Evolutionary conservation across 2,113 vertebrate species (phyloP).

Genomic region (Echinops telfairi): DNA sequence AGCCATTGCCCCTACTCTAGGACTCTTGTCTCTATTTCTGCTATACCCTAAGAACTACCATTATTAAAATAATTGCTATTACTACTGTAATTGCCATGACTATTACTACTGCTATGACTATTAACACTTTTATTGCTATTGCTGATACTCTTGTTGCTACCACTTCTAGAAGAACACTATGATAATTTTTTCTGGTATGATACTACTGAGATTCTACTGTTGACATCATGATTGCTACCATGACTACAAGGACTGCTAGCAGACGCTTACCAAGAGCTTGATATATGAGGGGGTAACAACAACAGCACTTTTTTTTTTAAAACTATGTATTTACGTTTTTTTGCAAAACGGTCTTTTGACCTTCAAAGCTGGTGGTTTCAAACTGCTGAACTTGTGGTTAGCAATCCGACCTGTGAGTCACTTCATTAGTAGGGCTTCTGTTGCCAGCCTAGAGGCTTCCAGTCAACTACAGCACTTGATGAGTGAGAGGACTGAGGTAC

Average conservation of each 20-base stretch:
- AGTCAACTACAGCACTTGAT: neutral
- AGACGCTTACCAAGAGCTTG: too few species aligned
- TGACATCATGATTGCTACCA: neutral
- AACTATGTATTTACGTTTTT: too few species aligned
- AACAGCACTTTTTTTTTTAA: too few species aligned
- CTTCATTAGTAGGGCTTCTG: too few species aligned
- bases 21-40: neutral
- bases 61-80: neutral
- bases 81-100: rapidly evolving
- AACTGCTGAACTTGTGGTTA: too few species aligned
- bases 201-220: neutral
- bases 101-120: neutral
- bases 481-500: neutral
- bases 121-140: neutral
- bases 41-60: neutral
- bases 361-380: too few species aligned
- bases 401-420: too few species aligned
- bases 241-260: neutral
- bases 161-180: neutral
- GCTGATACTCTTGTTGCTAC: neutral
- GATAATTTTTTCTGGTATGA: neutral
- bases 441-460: neutral
- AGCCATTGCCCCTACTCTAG: neutral
- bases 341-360: too few species aligned
- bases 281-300: too few species aligned